phyloP scores from a whole-genome alignment of 2,797 vertebrate genomes.

The Crenuchus spilurus region DNA sequence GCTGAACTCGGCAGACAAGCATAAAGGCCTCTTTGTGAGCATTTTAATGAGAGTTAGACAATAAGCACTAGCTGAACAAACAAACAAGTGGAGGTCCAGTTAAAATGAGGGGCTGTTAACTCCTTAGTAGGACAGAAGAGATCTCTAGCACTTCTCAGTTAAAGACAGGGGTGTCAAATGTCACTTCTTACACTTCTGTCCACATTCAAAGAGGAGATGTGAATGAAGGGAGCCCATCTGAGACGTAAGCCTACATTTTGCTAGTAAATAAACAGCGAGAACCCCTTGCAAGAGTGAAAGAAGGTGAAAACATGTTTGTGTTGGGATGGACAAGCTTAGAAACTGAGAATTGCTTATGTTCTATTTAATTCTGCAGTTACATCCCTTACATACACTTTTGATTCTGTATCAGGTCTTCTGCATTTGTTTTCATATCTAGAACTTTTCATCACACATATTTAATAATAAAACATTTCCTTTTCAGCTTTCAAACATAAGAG shows the following conservation, averaged over 20 bases:
- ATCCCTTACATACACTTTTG: no score
- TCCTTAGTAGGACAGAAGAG: conserved; percentile 17
- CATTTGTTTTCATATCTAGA: no score
- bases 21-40: conserved; percentile 62
- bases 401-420: no score
- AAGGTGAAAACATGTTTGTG: background rate
- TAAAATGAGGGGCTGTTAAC: conserved; percentile 25
- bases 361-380: no score
- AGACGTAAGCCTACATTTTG: conserved; percentile 4
- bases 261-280: conserved; percentile 20
- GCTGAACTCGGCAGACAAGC: conserved; percentile 50
- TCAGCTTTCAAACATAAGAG: no score
- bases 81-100: conserved; percentile 23
- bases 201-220: background rate
- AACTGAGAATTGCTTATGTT: no score
- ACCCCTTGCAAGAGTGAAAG: conserved; percentile 5
- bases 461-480: no score
- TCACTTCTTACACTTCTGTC: background rate
- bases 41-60: conserved; percentile 71
- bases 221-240: background rate
- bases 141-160: conserved; percentile 21
- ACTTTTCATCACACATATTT: no score
- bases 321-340: no score
- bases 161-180: conserved; percentile 32
- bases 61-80: conserved; percentile 62